Base-by-base conservation (phyloP, 1,140 invertebrate genomes). In the Listronotus bonariensis region DNA sequence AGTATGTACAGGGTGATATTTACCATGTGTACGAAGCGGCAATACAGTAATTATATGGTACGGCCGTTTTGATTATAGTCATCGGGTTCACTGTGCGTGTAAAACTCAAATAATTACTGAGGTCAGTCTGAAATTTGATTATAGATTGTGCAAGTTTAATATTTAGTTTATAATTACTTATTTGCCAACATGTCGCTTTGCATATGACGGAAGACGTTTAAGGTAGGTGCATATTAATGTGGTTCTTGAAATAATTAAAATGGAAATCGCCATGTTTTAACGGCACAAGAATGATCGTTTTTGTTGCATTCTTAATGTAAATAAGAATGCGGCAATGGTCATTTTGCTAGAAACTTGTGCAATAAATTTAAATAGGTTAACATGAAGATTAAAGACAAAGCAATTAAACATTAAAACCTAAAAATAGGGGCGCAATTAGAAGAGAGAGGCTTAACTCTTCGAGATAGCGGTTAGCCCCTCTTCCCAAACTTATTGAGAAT, bases 111-210 rank as follows among this genome's bases (percentile, higher is more conserved):
- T 52, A 52, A 52, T 52, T 52, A 52, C 32, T 15, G 49, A 52
- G 49, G 26, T n/a, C 49, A 52, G 49, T 6, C 49, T 17, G 26
- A 52, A 52, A 52, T 52, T 52, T 52, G 26, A 52, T 52, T 52
- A 52, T 52, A 52, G 49, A 52, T 52, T 52, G 49, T 36, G 26
- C 26, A n/a, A 36, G 49, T 52, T 52, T 52, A 52, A 52, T 52
- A 52, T 52, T 52, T 52, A 52, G 49, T 52, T 52, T 52, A 52
- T 52, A 52, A 52, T 52, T 52, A 32, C 49, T 52, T 52, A 52
- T 52, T 52, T 52, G 49, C 49, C 12, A 32, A 52, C 49, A 15
- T 32, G 49, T n/a, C 49, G 49, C 49, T 36, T 17, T 36, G 49
- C 26, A 36, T 52, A 52, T 36, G 49, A 52, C 49, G 49, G 49